These are phyloP conservation scores for Poeciliopsis turrubarensis DNA, from an alignment of 2,113 vertebrate species.

Conservation along the genomic window DNA sequence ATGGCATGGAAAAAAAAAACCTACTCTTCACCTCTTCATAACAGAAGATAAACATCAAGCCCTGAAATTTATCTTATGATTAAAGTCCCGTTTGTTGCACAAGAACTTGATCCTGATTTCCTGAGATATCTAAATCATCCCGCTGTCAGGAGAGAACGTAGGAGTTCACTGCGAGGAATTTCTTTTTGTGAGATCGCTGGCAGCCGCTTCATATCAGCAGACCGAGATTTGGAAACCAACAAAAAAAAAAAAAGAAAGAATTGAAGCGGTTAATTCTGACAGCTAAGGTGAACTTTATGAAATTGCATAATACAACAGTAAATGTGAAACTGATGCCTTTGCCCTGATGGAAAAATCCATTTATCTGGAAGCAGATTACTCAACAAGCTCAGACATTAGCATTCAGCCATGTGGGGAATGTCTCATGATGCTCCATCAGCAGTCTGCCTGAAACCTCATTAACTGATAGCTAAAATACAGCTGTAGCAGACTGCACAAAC, in stretches of 20 bases:
- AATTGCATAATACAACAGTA: constrained; percentile 23
- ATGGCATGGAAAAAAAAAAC: no score
- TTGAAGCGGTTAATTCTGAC: constrained; percentile 9
- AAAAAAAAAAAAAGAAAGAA: not conserved
- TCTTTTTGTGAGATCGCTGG: constrained; percentile 50
- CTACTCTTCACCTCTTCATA: not conserved
- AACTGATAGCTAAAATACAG: constrained; percentile 15
- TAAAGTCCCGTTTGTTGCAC: not conserved
- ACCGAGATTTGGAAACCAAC: constrained; percentile 26
- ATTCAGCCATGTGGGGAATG: constrained; percentile 17
- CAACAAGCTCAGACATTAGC: constrained; percentile 2
- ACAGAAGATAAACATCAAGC: not conserved
- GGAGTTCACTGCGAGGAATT: constrained; percentile 33
- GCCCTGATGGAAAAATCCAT: constrained; percentile 25
- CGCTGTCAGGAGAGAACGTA: constrained; percentile 28
- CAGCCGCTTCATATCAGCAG: constrained; percentile 47
- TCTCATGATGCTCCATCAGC: constrained; percentile 37
- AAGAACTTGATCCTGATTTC: not conserved
- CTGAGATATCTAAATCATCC: constrained; percentile 49
- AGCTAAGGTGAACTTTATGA: constrained; percentile 48
- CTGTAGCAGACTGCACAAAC: constrained; percentile 13
- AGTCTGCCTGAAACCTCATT: constrained; percentile 44
- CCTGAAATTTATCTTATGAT: not conserved
- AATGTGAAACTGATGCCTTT: constrained; percentile 44
- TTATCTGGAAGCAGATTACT: constrained; percentile 30